phyloP scores from a whole-genome alignment of 2,113 vertebrate genomes.

The Pollachius pollachius region DNA sequence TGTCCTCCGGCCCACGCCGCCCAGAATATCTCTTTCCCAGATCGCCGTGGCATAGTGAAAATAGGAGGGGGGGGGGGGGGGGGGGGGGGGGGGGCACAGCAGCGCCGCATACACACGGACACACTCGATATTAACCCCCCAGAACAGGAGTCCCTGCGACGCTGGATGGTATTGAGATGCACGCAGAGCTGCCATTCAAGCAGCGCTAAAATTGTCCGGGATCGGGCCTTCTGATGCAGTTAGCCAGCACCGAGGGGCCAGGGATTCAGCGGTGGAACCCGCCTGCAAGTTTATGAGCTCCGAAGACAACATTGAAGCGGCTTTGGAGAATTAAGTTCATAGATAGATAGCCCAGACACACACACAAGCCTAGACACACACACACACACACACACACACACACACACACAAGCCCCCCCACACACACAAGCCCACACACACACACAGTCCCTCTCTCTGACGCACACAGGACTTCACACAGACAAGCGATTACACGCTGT shows the following conservation, averaged over 20 bases:
- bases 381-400: background rate
- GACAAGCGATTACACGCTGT: too few species aligned
- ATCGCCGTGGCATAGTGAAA: constrained; percentile 34
- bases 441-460: constrained; percentile 21
- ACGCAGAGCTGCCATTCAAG: constrained; percentile 16
- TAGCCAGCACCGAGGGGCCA: constrained; percentile 12
- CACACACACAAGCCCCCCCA: background rate
- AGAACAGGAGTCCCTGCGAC: background rate
- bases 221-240: too few species aligned
- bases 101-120: constrained; percentile 9
- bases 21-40: constrained; percentile 14
- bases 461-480: too few species aligned
- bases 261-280: constrained; percentile 31
- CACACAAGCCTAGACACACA: background rate
- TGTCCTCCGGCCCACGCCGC: constrained; percentile 20
- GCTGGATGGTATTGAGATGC: constrained; percentile 1
- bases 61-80: constrained; percentile 5
- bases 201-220: background rate
- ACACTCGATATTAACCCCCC: background rate
- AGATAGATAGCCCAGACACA: constrained; percentile 6
- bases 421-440: background rate
- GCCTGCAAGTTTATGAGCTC: constrained; percentile 34
- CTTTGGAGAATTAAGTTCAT: constrained; percentile 28
- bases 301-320: constrained; percentile 28
- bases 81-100: background rate